A percentile compares a stretch with the other conserved stretches of the same genome.
phyloP scores from a whole-genome alignment of 2,888 invertebrate species.

The Amaurobius ferox region DNA sequence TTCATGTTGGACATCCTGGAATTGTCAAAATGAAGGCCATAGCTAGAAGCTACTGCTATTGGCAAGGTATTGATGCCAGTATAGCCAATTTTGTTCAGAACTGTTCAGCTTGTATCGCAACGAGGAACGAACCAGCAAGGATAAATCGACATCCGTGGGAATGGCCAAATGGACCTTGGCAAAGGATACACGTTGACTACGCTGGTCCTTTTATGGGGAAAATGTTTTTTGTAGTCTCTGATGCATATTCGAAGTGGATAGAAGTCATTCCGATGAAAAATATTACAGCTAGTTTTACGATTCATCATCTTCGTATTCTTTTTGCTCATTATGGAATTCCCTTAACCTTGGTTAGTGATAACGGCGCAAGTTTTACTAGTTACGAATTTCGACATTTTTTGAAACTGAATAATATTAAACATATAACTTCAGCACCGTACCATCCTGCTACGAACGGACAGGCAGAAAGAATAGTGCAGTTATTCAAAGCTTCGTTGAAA shows the following conservation, averaged over 20 bases:
- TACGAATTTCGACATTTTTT: conserved; percentile 49
- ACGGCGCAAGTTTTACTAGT: conserved; percentile 48
- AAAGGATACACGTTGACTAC: no score
- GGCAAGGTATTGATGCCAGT: conserved; percentile 45
- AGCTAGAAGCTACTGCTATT: conserved; percentile 42
- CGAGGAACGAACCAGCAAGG: conserved; percentile 49
- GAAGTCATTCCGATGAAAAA: no score
- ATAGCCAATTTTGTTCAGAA: conserved; percentile 47
- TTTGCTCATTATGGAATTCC: conserved; percentile 44
- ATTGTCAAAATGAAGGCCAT: conserved; percentile 45
- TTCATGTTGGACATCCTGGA: conserved; percentile 52
- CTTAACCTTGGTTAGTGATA: conserved; percentile 39
- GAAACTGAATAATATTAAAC: conserved; percentile 44
- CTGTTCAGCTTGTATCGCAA: conserved; percentile 49
- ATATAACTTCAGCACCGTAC: conserved; percentile 33
- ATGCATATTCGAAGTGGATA: no score
- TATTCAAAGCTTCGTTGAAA: conserved; percentile 39
- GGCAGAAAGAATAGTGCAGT: conserved; percentile 38
- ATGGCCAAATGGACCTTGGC: no score
- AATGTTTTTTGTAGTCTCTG: no score
- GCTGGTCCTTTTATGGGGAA: no score
- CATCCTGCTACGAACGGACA: conserved; percentile 40
- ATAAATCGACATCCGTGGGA: conserved; percentile 53
- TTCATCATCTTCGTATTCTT: conserved; percentile 21
- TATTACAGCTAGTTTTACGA: no score